Evolutionary conservation across 2,888 invertebrate genomes (phyloP).

Genomic region (Dasypogon diadema): DNA sequence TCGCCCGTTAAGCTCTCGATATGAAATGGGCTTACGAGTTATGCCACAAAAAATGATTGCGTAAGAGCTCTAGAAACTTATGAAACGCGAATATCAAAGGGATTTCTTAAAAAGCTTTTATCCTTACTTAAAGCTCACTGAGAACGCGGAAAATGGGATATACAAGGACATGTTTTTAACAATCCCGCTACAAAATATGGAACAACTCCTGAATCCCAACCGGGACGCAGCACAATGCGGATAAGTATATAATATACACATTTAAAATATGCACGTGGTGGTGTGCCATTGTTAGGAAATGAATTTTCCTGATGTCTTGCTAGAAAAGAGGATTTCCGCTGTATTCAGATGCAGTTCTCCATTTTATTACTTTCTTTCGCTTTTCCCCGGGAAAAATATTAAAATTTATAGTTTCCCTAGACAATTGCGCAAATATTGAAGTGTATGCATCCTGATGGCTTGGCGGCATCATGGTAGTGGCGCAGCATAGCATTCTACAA

Average conservation of each 20-base stretch:
- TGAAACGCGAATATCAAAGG: constrained; percentile 27
- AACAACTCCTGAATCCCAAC: constrained; percentile 3
- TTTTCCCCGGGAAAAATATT: constrained; percentile 38
- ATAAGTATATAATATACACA: neutral
- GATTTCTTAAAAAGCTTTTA: constrained; percentile 41
- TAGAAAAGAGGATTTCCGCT: constrained; percentile 43
- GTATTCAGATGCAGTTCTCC: constrained; percentile 36
- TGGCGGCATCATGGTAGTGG: neutral
- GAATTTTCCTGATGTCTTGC: constrained; percentile 49
- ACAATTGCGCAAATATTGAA: constrained; percentile 32
- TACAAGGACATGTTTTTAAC: neutral
- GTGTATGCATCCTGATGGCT: neutral
- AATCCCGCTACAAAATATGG: constrained; percentile 33
- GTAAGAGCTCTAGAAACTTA: constrained; percentile 38
- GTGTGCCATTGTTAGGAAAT: constrained; percentile 27
- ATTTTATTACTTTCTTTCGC: constrained; percentile 42
- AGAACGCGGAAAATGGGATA: constrained; percentile 1
- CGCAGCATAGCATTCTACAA: neutral
- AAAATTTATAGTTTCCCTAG: constrained; percentile 46
- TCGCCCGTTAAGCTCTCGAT: neutral
- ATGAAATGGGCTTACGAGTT: neutral
- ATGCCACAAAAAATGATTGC: constrained; percentile 26
- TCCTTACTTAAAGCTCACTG: constrained; percentile 23
- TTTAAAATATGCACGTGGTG: constrained; percentile 17
- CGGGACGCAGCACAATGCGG: neutral